Evolutionary conservation across 2,113 vertebrate species (phyloP).

Genomic region (Buteo buteo): DNA sequence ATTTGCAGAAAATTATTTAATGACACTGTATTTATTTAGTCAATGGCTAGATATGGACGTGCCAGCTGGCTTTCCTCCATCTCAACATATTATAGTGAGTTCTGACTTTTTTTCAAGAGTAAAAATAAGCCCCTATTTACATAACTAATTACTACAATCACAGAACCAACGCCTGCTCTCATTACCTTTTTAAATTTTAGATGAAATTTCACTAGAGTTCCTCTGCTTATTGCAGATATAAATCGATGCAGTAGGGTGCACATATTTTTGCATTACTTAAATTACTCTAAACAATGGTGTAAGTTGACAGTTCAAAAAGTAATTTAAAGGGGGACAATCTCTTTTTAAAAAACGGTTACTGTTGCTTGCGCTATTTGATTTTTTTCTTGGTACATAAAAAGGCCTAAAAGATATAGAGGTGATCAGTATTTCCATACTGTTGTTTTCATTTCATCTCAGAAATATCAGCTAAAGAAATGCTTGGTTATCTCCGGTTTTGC

Average conservation of each 20-base stretch:
- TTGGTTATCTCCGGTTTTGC: neutral
- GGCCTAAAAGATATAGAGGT: neutral
- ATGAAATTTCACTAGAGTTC: slow-evolving; percentile 1
- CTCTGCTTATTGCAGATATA: neutral
- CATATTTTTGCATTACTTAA: slow-evolving; percentile 14
- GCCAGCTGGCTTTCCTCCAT: slow-evolving; percentile 22
- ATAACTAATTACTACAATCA: slow-evolving; percentile 24
- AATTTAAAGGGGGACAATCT: neutral
- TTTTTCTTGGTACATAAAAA: neutral
- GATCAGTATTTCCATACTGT: neutral
- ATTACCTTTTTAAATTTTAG: neutral
- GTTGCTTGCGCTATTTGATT: neutral
- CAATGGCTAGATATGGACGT: neutral
- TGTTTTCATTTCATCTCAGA: neutral
- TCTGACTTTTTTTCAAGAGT: neutral
- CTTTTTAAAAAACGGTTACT: neutral
- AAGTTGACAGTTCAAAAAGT: neutral
- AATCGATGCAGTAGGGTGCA: neutral
- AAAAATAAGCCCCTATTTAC: slow-evolving; percentile 13
- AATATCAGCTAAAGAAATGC: neutral
- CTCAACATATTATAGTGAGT: neutral
- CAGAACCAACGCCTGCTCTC: slow-evolving; percentile 19
- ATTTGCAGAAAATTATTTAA: slow-evolving; percentile 23
- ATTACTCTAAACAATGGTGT: neutral
- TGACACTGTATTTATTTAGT: slow-evolving; percentile 19